Conservation (phyloP, 2,113 vertebrate genomes). For the Brachyhypopomus occidentalis region DNA sequence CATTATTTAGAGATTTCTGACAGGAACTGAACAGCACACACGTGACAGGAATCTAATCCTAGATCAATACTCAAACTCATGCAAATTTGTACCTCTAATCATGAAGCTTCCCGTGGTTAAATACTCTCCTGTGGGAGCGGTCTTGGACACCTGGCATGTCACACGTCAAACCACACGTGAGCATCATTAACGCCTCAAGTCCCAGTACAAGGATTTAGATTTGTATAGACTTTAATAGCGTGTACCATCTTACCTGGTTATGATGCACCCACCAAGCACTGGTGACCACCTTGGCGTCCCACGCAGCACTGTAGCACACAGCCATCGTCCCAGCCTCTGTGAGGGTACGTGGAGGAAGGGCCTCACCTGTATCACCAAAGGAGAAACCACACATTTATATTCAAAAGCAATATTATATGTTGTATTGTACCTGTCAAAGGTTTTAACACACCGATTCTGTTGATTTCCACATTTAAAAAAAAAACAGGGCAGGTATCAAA, state of each 20-base stretch:
- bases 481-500: no score
- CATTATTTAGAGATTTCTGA: no score
- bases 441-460: no score
- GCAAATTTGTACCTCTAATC: constrained; percentile 85
- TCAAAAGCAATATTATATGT: neutral
- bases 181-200: neutral
- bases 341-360: constrained; percentile 88
- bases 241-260: constrained; percentile 82
- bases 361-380: constrained; percentile 72
- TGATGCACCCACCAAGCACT: constrained; percentile 99
- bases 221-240: no score
- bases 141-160: constrained; percentile 88
- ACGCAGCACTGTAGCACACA: constrained; percentile 96
- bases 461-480: no score
- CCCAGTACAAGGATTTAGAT: neutral
- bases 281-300: constrained; percentile 95
- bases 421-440: no score
- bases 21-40: neutral
- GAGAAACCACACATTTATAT: neutral
- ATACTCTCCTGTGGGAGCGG: constrained; percentile 96
- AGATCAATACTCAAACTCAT: neutral
- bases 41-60: neutral
- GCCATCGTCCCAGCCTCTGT: constrained; percentile 95
- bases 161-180: constrained; percentile 9
- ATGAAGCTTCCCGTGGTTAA: constrained; percentile 98